These are phyloP conservation scores for Esperia sulphurella DNA, from an alignment of 2,888 invertebrate species.

Conservation along the genomic window DNA sequence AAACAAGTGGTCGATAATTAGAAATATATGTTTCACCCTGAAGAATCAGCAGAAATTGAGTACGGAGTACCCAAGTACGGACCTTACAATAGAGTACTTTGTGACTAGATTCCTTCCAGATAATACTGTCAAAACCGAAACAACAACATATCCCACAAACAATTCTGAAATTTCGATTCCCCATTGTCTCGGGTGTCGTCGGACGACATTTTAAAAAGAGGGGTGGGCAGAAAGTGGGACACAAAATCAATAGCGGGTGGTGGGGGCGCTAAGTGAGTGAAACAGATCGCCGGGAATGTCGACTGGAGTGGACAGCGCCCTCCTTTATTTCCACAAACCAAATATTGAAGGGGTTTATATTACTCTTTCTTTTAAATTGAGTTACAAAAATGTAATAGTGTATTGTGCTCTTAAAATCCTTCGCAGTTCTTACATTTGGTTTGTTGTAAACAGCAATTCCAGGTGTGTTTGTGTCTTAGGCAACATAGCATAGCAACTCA, in stretches of 20 bases:
- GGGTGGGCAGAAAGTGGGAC: slow-evolving; percentile 45
- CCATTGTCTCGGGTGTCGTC: slow-evolving; percentile 51
- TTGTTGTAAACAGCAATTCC: no score
- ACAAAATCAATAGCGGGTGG: slow-evolving; percentile 62
- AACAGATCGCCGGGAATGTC: slow-evolving; percentile 39
- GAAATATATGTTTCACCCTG: no score
- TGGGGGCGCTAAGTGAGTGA: slow-evolving; percentile 39
- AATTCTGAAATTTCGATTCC: slow-evolving; percentile 33
- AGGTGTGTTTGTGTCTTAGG: no score
- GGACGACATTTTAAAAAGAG: slow-evolving; percentile 52
- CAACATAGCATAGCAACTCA: no score
- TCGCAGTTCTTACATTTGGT: no score
- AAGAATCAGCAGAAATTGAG: no score
- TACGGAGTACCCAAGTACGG: no score
- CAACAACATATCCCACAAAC: neutral
- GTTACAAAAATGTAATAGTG: no score
- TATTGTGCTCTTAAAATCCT: no score
- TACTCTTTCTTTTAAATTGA: neutral
- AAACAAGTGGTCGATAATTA: no score
- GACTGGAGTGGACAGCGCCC: slow-evolving; percentile 34
- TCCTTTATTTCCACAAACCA: neutral
- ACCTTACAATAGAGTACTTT: no score
- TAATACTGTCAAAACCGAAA: neutral
- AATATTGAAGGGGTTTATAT: neutral
- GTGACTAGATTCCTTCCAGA: no score